Evolutionary conservation across 2,888 invertebrate genomes (phyloP), one percentile per base, ranked within the genome.

Genomic region (Taphrorychus bicolor): DNA sequence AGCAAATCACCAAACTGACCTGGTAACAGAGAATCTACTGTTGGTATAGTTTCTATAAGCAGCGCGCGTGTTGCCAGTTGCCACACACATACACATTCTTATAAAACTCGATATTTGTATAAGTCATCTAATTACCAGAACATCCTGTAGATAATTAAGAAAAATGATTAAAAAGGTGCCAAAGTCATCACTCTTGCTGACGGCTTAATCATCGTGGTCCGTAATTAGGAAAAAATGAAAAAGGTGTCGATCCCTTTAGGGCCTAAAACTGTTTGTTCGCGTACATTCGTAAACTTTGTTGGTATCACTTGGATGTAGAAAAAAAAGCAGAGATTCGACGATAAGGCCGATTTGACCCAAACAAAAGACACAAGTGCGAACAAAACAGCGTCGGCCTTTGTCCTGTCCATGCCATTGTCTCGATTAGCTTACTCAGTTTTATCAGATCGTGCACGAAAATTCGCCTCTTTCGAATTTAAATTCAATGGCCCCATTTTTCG

Each of bases 291-390:
- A 11, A 32, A 32, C 32, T n/a, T n/a, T 32, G 32, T 32, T 32
- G 32, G 32, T 32, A 1, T 32, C 32, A 11, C 1, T 32, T 3
- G 9, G 32, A 11, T n/a, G n/a, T n/a, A n/a, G n/a, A n/a, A n/a
- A n/a, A 11, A 32, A 32, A 32, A 32, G 9, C 32, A 9, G 32
- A 32, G 32, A 32, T 32, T 3, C 32, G 11, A 11, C 32, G 32
- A 32, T 32, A 32, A 32, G 32, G 3, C 45, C 45, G 45, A 45
- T 45, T 45, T 45, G 17, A 45, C 21, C 51, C 42, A 57, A 66
- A 66, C 66, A 66, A 66, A 61, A 61, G 54, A 59, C 61, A 51
- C 53, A 67, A 67, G 67, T 67, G 67, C 56, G 63, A 67, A 67
- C 59, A 42, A 49, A 67, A 63, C 59, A 62, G 40, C 59, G 56